Base-by-base conservation (phyloP, 2,797 vertebrate genomes). In the Hemibagrus guttatus region DNA sequence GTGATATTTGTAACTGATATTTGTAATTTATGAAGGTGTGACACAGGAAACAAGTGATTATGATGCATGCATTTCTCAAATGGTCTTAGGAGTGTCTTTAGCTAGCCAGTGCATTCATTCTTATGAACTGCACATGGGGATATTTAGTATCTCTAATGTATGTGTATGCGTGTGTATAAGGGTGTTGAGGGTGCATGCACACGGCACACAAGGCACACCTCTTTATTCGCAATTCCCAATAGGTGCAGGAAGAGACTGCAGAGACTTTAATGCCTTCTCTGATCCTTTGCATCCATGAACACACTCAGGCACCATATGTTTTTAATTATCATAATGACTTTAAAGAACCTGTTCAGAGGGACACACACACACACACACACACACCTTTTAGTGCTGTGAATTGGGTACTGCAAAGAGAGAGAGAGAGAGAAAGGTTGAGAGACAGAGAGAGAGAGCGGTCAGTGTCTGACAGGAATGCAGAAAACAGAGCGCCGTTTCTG, bases 271-370 rank as follows among this genome's bases (percentile, higher is more conserved):
- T 94, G 94, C 95, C 95, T 95, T 95, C 95, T 96, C 94, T 97
- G 96, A 97, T 97, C 95, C 94, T 89, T 94, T 96, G 94, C 96
- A 97, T 97, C 96, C 97, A 96, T 72, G 92, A 94, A 94, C 95
- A 96, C 93, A 94, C 94, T 93, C 89, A 94, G 94, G 94, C 94
- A 93, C 96, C 97, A 96, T 97, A 97, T 97, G 97, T 95, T 96
- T 97, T 98, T 97, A 97, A 97, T 98, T 96, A 97, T 95, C 95
- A 92, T 96, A 96, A 97, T 95, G 95, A 95, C 95, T 95, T 96
- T 96, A 96, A 96, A 96, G 96, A 97, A 97, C 96, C 96, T 97
- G 96, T 95, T 96, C 93, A 88, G 92, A 92, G 92, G 93, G 93
- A 95, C 94, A 85, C 86, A 93, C 93, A 74, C 93, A 93, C 49